Conservation (phyloP, 2,797 vertebrate genomes). For the Agapornis canus region DNA sequence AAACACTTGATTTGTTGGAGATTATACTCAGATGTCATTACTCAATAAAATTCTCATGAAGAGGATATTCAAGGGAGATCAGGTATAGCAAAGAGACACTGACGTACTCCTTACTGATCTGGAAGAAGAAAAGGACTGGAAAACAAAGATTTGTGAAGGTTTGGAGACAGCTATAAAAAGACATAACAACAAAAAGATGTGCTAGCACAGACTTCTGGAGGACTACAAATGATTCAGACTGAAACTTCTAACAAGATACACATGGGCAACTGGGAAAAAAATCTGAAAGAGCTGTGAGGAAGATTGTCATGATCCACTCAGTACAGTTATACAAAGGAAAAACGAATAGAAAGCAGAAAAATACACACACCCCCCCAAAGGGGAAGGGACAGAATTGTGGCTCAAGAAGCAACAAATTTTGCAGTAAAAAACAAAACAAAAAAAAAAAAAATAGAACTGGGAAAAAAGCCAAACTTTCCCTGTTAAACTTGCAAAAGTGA, state of each 20-base stretch:
- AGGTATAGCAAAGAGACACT: neutral
- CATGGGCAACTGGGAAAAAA: neutral
- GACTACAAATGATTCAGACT: neutral
- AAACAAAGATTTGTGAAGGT: neutral
- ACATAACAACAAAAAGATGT: neutral
- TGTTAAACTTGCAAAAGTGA: neutral
- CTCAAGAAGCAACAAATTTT: neutral
- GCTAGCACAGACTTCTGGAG: too few species aligned
- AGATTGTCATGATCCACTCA: neutral
- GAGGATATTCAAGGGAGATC: neutral
- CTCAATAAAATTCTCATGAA: neutral
- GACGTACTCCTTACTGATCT: neutral
- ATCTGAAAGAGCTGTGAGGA: neutral
- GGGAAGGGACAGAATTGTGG: neutral
- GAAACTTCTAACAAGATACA: neutral
- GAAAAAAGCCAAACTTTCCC: neutral
- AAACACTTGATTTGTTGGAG: neutral
- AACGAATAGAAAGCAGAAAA: neutral
- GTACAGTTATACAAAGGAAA: neutral
- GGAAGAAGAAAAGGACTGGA: neutral
- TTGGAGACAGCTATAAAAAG: neutral
- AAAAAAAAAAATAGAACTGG: neutral
- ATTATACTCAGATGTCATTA: neutral
- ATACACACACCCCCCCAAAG: fast-evolving
- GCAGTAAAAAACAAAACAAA: neutral